Base-by-base conservation (phyloP, 1,140 invertebrate genomes). In the Maniola jurtina region DNA sequence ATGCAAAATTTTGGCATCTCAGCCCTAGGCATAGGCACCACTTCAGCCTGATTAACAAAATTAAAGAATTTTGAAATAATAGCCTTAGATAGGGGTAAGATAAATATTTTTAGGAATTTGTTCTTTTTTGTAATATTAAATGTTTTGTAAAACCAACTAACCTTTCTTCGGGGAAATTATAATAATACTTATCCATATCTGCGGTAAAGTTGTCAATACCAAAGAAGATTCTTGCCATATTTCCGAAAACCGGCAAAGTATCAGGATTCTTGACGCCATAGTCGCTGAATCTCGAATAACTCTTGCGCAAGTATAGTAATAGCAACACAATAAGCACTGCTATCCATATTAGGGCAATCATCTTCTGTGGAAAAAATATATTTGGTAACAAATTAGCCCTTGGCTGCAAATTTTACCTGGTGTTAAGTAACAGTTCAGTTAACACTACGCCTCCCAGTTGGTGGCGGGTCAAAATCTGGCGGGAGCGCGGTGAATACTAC, bases 151-250 rank as follows among this genome's bases (percentile, higher is more conserved):
- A 14, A 33, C 6, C 11, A 61, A 48, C 47, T 61, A 11, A 85
- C 83, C 73, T 80, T 61, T 83, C 83, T 55, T 69, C 65, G 5
- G 79, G 71, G 55, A 76, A 80, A 0, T 25, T 57, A 0, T 66
- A 58, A 16, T 86, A 84, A 5, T 67, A 36, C 0, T 52, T 58
- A 13, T 69, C 9, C 4, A 80, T 10, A 7, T 74, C 54, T 6
- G 75, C 62, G n/a, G 66, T 40, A 7, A 85, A 67, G 52, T 80
- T 77, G 3, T 67, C 64, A 8, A 50, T 25, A 11, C 76, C 58
- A 0, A 76, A 11, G 0, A 79, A 0, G 0, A 77, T n/a, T 4
- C 40, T 50, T 0, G n/a, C 14, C 69, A 77, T 73, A 34, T 83
- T 80, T 7, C 81, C 81, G 15, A 81, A 8, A 0, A 79, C 0